A percentile compares a stretch with the other conserved stretches of the same genome.
Evolutionary conservation across 2,797 vertebrate species (phyloP).

Genomic region (Columba guinea): DNA sequence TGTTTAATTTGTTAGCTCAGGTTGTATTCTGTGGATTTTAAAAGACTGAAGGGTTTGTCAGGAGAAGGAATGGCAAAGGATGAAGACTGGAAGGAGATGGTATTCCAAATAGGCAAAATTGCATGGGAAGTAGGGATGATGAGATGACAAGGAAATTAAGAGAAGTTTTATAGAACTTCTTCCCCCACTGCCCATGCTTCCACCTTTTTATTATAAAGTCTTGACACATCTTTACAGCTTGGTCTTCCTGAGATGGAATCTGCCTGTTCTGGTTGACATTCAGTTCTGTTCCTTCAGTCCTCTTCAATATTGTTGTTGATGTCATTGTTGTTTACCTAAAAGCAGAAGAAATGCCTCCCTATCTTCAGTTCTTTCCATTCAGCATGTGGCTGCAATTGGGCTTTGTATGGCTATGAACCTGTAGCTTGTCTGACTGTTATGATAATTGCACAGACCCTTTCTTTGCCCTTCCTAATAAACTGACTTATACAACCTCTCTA

Average conservation of each 20-base stretch:
- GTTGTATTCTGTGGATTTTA: neutral
- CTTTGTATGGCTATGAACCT: neutral
- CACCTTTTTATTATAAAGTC: neutral
- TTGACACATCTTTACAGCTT: neutral
- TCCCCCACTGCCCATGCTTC: neutral
- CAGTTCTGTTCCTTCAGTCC: neutral
- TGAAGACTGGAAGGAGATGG: neutral
- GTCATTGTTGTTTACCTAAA: accelerated
- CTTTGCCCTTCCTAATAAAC: neutral
- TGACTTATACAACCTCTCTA: neutral
- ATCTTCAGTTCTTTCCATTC: neutral
- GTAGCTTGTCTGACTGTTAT: neutral
- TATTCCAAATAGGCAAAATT: neutral
- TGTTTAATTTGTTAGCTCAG: neutral
- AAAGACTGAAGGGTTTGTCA: neutral
- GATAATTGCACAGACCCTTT: neutral
- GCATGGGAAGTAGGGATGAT: neutral
- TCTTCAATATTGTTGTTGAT: neutral
- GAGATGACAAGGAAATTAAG: neutral
- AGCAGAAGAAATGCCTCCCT: neutral
- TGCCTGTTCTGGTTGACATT: neutral
- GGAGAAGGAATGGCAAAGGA: neutral
- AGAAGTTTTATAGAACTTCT: neutral
- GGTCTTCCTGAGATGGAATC: neutral
- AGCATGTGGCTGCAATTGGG: neutral